Evolutionary conservation across 2,888 invertebrate genomes (phyloP).

Genomic region (Lasioglossum morio): DNA sequence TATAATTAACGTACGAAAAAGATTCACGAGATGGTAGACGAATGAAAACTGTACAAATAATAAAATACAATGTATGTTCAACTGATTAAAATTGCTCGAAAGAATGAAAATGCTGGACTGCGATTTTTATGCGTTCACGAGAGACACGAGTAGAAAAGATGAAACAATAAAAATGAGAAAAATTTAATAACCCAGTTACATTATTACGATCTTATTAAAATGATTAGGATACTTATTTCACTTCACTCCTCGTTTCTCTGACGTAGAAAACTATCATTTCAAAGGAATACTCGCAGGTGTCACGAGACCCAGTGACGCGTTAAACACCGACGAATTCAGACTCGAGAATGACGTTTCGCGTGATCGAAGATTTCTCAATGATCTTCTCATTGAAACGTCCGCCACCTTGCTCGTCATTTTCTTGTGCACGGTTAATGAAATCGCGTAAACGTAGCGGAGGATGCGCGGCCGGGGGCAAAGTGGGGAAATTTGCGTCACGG

Average conservation of each 20-base stretch:
- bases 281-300: not conserved
- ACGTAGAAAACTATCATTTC: not conserved
- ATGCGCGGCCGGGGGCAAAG: not conserved
- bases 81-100: no score
- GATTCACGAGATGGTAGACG: no score
- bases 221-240: not conserved
- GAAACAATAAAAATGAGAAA: not conserved
- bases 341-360: not conserved
- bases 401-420: not conserved
- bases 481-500: conserved; percentile 1
- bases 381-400: not conserved
- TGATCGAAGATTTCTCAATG: not conserved
- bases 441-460: not conserved
- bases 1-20: no score
- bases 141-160: not conserved
- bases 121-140: no score
- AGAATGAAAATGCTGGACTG: no score
- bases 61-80: no score
- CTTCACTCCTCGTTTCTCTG: not conserved
- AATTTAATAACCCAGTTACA: not conserved
- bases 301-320: not conserved
- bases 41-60: no score
- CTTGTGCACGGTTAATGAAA: not conserved
- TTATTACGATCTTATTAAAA: not conserved
- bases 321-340: not conserved